phyloP scores from a whole-genome alignment of 2,797 vertebrate genomes.

The Basileuterus tristriatus region DNA sequence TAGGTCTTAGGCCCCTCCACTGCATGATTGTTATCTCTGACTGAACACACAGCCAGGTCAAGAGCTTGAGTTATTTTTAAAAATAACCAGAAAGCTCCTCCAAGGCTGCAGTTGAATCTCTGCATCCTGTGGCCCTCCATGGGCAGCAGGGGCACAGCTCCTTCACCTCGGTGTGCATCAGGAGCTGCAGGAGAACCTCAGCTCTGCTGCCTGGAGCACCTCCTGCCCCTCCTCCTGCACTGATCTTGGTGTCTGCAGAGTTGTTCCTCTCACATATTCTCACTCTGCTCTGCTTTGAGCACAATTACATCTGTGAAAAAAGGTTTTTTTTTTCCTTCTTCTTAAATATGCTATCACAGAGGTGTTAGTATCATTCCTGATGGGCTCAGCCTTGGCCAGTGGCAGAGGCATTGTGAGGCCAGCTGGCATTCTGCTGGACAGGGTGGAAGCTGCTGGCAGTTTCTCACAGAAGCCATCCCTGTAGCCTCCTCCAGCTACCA shows the following conservation, averaged over 20 bases:
- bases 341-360: neutral
- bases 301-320: neutral
- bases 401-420: neutral
- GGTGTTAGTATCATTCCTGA: neutral
- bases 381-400: neutral
- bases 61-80: neutral
- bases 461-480: neutral
- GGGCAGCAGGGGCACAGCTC: neutral
- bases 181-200: neutral
- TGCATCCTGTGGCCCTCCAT: neutral
- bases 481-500: neutral
- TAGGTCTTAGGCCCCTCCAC: neutral
- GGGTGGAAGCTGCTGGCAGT: neutral
- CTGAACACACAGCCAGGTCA: neutral
- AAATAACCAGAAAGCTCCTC: neutral
- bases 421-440: neutral
- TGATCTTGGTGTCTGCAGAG: neutral
- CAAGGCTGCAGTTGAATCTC: neutral
- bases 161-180: neutral
- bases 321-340: neutral
- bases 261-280: neutral
- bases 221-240: neutral
- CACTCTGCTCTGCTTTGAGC: neutral
- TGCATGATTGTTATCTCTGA: neutral
- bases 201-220: neutral